Base-by-base conservation (phyloP, 2,797 vertebrate species). In the Cyclura pinguis region DNA sequence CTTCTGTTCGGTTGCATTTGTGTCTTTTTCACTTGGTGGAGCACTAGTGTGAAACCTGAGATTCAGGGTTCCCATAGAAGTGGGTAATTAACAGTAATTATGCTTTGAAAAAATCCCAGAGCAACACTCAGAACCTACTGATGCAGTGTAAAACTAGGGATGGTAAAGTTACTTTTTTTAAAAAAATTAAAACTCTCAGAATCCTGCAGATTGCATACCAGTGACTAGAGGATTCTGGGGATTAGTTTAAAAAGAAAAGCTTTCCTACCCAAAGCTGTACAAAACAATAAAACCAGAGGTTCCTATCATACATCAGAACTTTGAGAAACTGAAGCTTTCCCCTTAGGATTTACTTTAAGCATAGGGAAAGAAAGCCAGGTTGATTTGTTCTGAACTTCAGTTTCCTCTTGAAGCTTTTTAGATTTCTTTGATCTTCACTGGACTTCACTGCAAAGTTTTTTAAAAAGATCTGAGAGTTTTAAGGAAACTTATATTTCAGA, bases 371-470 rank as follows among this genome's bases (percentile, higher is more conserved):
- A 18, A n/a, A 7, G 24, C 1, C 6, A 47, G 80, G 13, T 0
- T 42, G 82, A 16, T 7, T n/a, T 77, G 47, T 6, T 12, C n/a
- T 64, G 76, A 50, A 10, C 2, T 59, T 10, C n/a, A 2, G 1
- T 2, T 81, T 42, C 13, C 38, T 32, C 47, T n/a, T 78, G 64
- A 86, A 62, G 0, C 0, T 6, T 1, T 32, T 14, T 59, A 80
- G 4, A 35, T 7, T 3, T 27, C 16, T 18, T 0, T 18, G 0
- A 16, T 0, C 0, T 7, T 42, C 4, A 1, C 0, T 32, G 24
- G 87, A 59, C 72, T 22, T 16, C 16, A 35, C 59, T 80, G 27
- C 27, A 57, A 7, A 77, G 50, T 47, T 59, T 59, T 59, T 20
- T 50, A 12, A 55, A 38, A 62, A 80, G 12, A 24, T 73, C 38